Evolutionary conservation across 2,113 vertebrate genomes (phyloP).

Genomic region (Pagrus major): DNA sequence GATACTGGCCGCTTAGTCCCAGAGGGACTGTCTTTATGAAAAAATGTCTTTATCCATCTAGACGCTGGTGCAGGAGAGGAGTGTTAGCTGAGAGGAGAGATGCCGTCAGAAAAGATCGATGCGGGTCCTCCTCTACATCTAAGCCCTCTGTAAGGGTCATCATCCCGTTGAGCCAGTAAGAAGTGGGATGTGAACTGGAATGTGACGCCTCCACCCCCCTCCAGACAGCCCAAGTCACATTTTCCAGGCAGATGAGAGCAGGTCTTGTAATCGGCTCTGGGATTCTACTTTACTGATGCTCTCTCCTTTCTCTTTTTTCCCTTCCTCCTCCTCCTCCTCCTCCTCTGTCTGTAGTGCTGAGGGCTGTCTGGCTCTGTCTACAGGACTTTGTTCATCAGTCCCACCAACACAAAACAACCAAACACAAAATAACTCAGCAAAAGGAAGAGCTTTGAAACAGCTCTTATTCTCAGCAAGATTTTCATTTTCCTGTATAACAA

Average conservation of each 20-base stretch:
- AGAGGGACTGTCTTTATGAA: not conserved
- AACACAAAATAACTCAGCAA: not conserved
- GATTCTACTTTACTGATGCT: slow-evolving; percentile 75
- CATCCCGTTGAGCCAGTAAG: slow-evolving; percentile 47
- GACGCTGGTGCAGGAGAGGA: not conserved
- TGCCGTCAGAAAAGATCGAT: not conserved
- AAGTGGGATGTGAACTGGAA: slow-evolving; percentile 72
- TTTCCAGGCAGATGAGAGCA: slow-evolving; percentile 78
- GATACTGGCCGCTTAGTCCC: slow-evolving; percentile 25
- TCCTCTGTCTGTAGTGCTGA: slow-evolving; percentile 42
- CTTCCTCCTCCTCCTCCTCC: slow-evolving; percentile 7
- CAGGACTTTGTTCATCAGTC: slow-evolving; percentile 2
- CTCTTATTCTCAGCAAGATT: not conserved
- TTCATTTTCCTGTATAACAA: not conserved
- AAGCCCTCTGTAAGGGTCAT: slow-evolving; percentile 42
- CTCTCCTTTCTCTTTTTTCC: slow-evolving; percentile 17
- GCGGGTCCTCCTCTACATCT: not conserved
- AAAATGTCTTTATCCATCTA: slow-evolving; percentile 1
- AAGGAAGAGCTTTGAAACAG: not conserved
- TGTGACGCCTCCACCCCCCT: slow-evolving; percentile 61
- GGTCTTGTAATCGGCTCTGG: slow-evolving; percentile 71
- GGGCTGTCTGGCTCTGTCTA: slow-evolving; percentile 49
- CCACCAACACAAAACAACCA: not conserved
- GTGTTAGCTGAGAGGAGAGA: slow-evolving; percentile 2
- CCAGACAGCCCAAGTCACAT: slow-evolving; percentile 69